Evolutionary conservation across 2,888 invertebrate species (phyloP).

Genomic region (Agrotis exclamationis): DNA sequence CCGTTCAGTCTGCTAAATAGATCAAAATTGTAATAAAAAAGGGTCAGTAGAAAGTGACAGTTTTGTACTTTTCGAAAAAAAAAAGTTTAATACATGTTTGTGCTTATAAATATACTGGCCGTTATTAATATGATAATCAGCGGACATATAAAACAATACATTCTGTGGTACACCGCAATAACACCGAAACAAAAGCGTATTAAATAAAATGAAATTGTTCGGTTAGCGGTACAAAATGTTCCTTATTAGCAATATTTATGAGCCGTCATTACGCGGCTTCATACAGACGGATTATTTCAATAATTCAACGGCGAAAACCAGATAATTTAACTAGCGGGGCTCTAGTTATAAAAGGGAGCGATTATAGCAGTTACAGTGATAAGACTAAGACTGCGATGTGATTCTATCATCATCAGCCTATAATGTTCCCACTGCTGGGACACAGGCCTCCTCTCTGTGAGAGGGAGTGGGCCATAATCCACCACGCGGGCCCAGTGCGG

Average conservation of each 20-base stretch:
- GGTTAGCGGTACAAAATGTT: slow-evolving; percentile 58
- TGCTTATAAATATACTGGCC: not conserved
- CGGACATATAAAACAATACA: slow-evolving; percentile 20
- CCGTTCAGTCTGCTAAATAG: no score
- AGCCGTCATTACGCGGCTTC: slow-evolving; percentile 75
- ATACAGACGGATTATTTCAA: slow-evolving; percentile 84
- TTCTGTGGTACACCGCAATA: not conserved
- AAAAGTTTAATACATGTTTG: not conserved
- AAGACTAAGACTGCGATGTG: not conserved
- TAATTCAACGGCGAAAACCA: slow-evolving; percentile 82
- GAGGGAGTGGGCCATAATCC: no score
- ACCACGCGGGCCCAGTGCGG: no score
- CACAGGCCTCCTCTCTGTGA: no score
- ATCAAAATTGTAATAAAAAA: no score
- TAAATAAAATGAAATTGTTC: slow-evolving; percentile 59
- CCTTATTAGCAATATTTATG: slow-evolving; percentile 69
- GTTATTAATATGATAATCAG: slow-evolving; percentile 2
- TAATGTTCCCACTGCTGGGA: no score
- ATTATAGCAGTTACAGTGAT: not conserved
- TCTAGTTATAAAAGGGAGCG: slow-evolving; percentile 49
- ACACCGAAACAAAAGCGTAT: slow-evolving; percentile 45
- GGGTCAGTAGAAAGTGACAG: no score
- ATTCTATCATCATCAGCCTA: no score
- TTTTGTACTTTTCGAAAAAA: no score
- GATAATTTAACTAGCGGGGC: slow-evolving; percentile 77